A percentile compares a stretch with the other conserved stretches of the same genome.
phyloP scores from a whole-genome alignment of 1,140 invertebrate species.

The Drosophila malerkotliana region DNA sequence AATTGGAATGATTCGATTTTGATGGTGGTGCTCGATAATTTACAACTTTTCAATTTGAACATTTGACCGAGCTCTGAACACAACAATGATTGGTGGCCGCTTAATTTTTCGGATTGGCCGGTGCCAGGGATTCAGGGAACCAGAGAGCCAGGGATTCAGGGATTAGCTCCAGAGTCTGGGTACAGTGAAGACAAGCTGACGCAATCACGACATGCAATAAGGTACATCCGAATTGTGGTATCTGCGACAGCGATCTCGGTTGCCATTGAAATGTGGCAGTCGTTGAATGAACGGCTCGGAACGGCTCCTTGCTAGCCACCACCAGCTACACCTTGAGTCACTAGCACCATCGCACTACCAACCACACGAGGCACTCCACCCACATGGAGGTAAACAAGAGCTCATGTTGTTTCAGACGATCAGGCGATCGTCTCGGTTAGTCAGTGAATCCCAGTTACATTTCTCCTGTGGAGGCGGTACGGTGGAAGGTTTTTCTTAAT shows the following conservation, averaged over 20 bases:
- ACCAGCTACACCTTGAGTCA: conserved; percentile 20
- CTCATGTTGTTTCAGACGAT: conserved; percentile 66
- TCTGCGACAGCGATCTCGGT: conserved; percentile 63
- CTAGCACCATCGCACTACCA: conserved; percentile 8
- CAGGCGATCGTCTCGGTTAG: conserved; percentile 45
- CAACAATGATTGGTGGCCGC: conserved; percentile 77
- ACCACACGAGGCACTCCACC: conserved; percentile 49
- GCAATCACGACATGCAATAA: conserved; percentile 79
- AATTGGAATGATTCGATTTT: conserved; percentile 81
- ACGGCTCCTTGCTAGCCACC: conserved; percentile 21
- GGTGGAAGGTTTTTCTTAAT: conserved; percentile 19
- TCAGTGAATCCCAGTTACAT: conserved; percentile 36
- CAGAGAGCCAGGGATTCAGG: neutral
- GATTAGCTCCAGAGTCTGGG: conserved; percentile 36
- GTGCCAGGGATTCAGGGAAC: neutral
- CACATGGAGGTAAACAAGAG: conserved; percentile 67
- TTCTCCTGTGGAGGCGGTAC: conserved; percentile 39
- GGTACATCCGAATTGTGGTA: conserved; percentile 74
- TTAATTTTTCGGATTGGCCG: conserved; percentile 58
- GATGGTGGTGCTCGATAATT: conserved; percentile 73
- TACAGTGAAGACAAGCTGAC: conserved; percentile 65
- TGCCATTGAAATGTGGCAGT: conserved; percentile 60
- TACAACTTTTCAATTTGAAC: conserved; percentile 78
- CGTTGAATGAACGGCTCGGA: conserved; percentile 33
- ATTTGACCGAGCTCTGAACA: conserved; percentile 61